Percentiles rank a stretch among this genome's conserved stretches.
Conservation (phyloP, 1,140 invertebrate genomes). For the Limonius californicus region DNA sequence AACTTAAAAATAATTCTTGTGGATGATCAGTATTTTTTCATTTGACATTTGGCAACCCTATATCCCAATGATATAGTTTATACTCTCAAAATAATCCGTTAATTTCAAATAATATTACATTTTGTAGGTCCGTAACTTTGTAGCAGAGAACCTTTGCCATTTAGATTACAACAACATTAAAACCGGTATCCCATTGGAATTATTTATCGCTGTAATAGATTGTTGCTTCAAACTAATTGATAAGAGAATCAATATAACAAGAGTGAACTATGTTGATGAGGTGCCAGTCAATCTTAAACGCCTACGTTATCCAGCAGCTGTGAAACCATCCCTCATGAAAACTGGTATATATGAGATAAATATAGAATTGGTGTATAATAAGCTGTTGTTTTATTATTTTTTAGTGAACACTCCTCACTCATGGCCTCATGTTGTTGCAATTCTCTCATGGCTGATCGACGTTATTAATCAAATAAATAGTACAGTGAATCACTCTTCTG, state of each 20-base stretch:
- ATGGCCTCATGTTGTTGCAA: neutral
- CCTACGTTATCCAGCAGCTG: neutral
- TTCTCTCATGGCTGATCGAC: conserved; percentile 1
- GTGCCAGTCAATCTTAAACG: neutral
- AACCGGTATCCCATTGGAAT: neutral
- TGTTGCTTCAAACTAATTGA: neutral
- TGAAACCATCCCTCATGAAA: conserved; percentile 13
- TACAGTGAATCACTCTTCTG: neutral
- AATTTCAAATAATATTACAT: no score
- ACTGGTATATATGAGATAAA: no score
- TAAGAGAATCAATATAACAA: conserved; percentile 7
- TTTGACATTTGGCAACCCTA: no score
- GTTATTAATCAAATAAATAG: neutral
- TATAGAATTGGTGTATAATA: no score
- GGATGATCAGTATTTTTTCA: no score
- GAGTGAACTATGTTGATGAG: conserved; percentile 3
- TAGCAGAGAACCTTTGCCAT: neutral
- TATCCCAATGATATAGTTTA: no score
- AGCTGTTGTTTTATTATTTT: no score
- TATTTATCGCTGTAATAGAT: neutral
- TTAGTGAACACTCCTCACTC: conserved; percentile 13
- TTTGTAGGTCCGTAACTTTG: neutral
- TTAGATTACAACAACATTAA: neutral
- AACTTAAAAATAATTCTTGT: no score
- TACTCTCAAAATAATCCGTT: no score